Evolutionary conservation across 23 tunicate genomes (phyloP), one percentile per base, ranked within the genome.

Genomic region (Pegea sp.): DNA sequence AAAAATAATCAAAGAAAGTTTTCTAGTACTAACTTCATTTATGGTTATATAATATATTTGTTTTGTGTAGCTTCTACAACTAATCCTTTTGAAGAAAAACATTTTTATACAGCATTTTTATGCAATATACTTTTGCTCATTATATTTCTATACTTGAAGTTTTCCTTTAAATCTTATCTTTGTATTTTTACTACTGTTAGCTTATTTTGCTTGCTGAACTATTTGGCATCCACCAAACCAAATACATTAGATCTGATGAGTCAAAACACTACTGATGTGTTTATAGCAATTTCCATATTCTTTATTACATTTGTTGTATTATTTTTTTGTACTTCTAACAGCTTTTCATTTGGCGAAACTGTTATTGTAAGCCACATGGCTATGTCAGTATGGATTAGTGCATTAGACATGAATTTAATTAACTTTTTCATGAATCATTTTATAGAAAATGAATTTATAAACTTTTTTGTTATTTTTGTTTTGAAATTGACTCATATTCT

Each of bases 331-430:
- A 60, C 48, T 26, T 29, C 34, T 3, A 33, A 61, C 7, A 72
- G 79, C 48, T 64, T 72, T 57, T 72, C 79, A 7, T 7, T 48
- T 44, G 79, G 79, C 27, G 79, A 72, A 57, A 28, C 33, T 25
- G n/a, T 72, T 56, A 24, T 67, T 20, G 44, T 64, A 3, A 22
- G 63, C 23, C 79, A 72, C 32, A 6, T 64, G 48, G 31, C 31
- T 3, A 64, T 52, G 13, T 53, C 22, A 21, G 33, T 72, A 16
- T 64, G 24, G 52, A 3, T 28, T 23, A 19, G 44, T 50, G 29
- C 25, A 26, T 38, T 38, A 16, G 16, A 28, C 31, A 5, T 18
- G 25, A 52, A 13, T 6, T 23, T 28, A 13, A 49, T 29, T 34
- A 3, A 64, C 59, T 23, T 53, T 27, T 28, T 49, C 64, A 16